Percentiles rank a stretch among this genome's conserved stretches.
Conservation (phyloP, 2,113 vertebrate genomes). For the Misgurnus anguillicaudatus region DNA sequence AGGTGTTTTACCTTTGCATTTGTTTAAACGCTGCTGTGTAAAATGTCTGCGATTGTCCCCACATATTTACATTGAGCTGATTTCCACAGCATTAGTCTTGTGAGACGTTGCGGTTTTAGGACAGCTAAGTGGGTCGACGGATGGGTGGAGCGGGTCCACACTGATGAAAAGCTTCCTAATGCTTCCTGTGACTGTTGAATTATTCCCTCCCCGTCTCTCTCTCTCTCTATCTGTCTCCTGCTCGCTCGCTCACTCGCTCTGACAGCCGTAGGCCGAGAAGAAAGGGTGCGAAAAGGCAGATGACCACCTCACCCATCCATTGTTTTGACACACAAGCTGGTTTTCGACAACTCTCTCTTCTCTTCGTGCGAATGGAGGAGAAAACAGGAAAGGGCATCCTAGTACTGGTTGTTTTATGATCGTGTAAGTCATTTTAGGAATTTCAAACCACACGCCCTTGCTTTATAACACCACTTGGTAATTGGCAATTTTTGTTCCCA, state of each 20-base stretch:
- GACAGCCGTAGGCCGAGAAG: background rate
- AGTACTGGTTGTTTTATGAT: too few species aligned
- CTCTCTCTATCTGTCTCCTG: background rate
- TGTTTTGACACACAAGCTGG: conserved; percentile 36
- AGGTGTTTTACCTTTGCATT: conserved; percentile 16
- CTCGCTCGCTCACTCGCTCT: conserved; percentile 2
- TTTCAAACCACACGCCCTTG: too few species aligned
- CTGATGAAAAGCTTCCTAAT: conserved; percentile 53
- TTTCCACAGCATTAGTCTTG: conserved; percentile 28
- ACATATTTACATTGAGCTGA: background rate
- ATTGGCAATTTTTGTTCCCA: too few species aligned
- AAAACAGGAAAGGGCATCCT: background rate
- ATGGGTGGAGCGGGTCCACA: conserved; percentile 50
- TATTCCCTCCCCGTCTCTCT: conserved; percentile 22
- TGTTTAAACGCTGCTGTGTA: conserved; percentile 12
- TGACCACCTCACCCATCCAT: conserved; percentile 10
- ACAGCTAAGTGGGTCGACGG: conserved; percentile 54
- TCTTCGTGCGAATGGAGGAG: background rate
- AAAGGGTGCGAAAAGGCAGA: conserved; percentile 23
- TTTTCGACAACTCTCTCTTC: conserved; percentile 30
- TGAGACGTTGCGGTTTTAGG: conserved; percentile 38
- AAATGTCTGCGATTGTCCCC: background rate
- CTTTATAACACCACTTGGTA: too few species aligned
- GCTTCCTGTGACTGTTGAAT: conserved; percentile 35
- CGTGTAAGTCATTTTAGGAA: too few species aligned